Conservation (phyloP, 35 echinoderm and acorn worm species). For the Holothuria glaberrima region DNA sequence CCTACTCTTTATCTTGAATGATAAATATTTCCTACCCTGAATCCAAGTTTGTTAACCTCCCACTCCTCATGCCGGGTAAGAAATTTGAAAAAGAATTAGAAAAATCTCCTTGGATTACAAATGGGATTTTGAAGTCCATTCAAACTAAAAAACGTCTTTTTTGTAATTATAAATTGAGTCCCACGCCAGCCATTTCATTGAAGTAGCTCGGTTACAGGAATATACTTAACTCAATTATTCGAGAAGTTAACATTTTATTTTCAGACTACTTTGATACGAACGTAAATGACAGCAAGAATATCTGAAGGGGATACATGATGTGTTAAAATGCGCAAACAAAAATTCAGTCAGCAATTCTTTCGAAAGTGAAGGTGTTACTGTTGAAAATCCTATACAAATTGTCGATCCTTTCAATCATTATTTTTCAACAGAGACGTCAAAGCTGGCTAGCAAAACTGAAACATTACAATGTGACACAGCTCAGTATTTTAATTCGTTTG, state of each 20-base stretch:
- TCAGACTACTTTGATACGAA: neutral
- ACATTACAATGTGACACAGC: neutral
- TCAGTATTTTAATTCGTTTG: neutral
- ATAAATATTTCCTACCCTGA: no score
- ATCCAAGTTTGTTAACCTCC: no score
- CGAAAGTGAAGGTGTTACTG: neutral
- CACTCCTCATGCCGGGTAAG: neutral
- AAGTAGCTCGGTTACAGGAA: no score
- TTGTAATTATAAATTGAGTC: conserved; percentile 15
- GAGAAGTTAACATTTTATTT: neutral
- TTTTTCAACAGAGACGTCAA: neutral
- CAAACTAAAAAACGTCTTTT: neutral
- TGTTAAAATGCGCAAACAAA: neutral
- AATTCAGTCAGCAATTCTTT: neutral
- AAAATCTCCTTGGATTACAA: neutral
- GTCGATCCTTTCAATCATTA: neutral
- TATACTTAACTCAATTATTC: no score
- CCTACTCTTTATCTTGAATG: no score
- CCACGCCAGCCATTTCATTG: no score
- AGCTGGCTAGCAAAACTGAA: neutral
- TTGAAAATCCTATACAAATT: neutral
- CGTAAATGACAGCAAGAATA: neutral
- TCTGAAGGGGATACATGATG: neutral
- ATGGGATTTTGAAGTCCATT: no score
- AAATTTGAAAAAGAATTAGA: neutral